Conservation (phyloP, 2,113 vertebrate species). For the cattle (Bos taurus) region DNA sequence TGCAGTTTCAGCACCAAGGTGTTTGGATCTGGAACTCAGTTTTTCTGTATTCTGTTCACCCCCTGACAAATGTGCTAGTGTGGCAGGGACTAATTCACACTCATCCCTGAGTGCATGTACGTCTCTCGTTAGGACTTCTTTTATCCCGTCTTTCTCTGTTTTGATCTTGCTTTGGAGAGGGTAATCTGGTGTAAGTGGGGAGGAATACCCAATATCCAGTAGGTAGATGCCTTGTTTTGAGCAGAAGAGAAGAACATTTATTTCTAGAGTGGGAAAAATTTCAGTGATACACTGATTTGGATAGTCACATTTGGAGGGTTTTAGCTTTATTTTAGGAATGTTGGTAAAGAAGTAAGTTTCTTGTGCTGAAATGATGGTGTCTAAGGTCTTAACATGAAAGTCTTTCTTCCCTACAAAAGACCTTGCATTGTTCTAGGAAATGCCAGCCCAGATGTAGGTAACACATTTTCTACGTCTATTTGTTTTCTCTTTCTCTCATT, state of each 20-base stretch:
- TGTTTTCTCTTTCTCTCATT: neutral
- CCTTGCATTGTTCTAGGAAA: neutral
- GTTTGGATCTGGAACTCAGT: neutral
- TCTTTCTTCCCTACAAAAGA: neutral
- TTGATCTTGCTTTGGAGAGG: neutral
- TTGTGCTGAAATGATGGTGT: neutral
- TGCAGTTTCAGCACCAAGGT: neutral
- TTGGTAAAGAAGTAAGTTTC: neutral
- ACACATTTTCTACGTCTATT: neutral
- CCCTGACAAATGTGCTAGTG: neutral
- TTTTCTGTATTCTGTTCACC: neutral
- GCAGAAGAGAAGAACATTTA: slow-evolving; percentile 1
- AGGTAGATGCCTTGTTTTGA: slow-evolving; percentile 26
- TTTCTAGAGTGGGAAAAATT: neutral
- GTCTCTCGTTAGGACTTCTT: neutral
- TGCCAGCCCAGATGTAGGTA: neutral
- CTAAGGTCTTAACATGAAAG: neutral
- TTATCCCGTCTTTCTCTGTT: neutral
- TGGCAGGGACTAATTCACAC: neutral
- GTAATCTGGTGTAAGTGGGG: neutral
- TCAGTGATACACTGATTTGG: neutral
- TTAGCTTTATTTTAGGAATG: slow-evolving; percentile 6
- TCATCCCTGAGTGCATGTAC: neutral
- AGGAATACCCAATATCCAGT: neutral
- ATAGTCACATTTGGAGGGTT: neutral